Evolutionary conservation across 2,113 vertebrate genomes (phyloP), one percentile per base, ranked within the genome.

Genomic region (Mystacornis crossleyi): DNA sequence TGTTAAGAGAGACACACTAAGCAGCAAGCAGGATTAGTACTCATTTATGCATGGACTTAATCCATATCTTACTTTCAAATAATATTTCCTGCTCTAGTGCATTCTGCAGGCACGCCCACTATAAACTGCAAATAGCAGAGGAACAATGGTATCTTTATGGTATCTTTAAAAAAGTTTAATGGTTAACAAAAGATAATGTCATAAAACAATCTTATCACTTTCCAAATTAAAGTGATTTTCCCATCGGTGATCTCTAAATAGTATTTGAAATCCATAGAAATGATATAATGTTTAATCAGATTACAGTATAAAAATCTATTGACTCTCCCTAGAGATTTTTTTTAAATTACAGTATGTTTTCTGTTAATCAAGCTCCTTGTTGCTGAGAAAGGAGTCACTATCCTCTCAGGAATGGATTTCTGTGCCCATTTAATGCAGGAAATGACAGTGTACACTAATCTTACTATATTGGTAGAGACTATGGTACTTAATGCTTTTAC

Each of bases 211-310:
- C 51, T 82, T 45, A 78, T 81, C 75, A 25, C 55, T 82, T 94
- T 86, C 77, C 48, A 91, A 16, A 34, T 71, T 71, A 90, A 91
- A 93, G 48, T 40, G 45, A 69, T 69, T 93, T 96, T 96, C 67
- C 69, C 33, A 26, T 83, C 43, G 2, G 2, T 34, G 54, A 73
- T 91, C 61, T 89, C 74, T 70, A 95, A 96, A 81, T 54, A 93
- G 43, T 93, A 92, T 90, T 94, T 95, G 95, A 73, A 96, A 96
- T 80, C 62, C 64, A 95, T 90, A 92, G 79, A 93, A 95, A 86
- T 80, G 47, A 94, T 89, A 84, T 31, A 96, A 88, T n/a, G 61
- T 66, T 96, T 93, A 89, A 95, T 96, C 86, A 92, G 73, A 65
- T 88, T 87, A 60, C 47, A 88, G 42, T 75, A 65, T 66, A 94